Conservation (phyloP, 2,113 vertebrate species). For the Maccullochella peelii region DNA sequence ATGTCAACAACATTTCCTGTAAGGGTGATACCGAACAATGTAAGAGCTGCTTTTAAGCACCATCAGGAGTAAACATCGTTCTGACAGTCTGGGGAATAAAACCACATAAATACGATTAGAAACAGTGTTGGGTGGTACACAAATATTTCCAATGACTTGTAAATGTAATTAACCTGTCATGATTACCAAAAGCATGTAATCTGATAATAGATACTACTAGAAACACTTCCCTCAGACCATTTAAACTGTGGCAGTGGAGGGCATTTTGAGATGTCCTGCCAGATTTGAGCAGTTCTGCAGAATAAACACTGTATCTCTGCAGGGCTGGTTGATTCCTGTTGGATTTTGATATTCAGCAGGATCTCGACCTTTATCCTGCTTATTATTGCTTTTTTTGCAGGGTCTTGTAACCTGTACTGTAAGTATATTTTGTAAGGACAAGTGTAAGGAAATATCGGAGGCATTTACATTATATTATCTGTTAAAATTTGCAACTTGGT, state of each 20-base stretch:
- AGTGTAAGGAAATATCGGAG: neutral
- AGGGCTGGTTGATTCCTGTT: neutral
- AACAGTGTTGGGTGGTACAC: neutral
- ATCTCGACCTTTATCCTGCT: neutral
- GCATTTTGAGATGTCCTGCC: neutral
- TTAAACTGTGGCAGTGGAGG: neutral
- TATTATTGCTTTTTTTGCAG: neutral
- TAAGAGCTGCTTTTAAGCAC: neutral
- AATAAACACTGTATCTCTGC: neutral
- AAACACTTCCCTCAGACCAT: neutral
- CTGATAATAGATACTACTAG: neutral
- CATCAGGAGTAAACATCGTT: neutral
- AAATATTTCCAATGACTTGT: neutral
- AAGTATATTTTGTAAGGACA: neutral
- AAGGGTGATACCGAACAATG: neutral
- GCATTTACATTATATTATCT: neutral
- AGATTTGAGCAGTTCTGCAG: neutral
- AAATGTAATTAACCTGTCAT: neutral
- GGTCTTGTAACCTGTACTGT: neutral
- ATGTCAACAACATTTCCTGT: constrained; percentile 38
- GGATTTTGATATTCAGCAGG: neutral
- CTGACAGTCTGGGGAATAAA: neutral
- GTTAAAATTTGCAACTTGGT: neutral
- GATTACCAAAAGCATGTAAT: neutral
- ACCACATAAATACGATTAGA: neutral